Percentiles rank a stretch among this genome's conserved stretches.
phyloP scores from a whole-genome alignment of 2,113 vertebrate genomes.

The Psammodynastes pulverulentus region DNA sequence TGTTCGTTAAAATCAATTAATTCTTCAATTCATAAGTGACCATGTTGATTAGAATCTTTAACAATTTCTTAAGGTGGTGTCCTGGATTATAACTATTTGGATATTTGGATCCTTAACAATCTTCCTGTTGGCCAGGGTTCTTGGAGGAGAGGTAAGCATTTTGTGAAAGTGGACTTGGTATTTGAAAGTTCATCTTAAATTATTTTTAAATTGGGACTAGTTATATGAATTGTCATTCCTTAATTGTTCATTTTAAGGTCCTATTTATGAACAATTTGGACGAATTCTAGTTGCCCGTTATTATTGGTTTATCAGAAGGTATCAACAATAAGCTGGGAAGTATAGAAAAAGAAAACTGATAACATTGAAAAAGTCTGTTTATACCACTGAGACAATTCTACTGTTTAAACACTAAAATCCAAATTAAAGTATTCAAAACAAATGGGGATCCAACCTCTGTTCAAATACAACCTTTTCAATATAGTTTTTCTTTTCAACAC shows the following conservation, averaged over 20 bases:
- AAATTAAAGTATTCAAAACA: neutral
- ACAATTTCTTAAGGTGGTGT: slow-evolving; percentile 83
- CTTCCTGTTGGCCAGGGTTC: slow-evolving; percentile 94
- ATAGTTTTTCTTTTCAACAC: neutral
- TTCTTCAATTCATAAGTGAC: neutral
- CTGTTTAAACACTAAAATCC: neutral
- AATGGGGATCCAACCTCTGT: neutral
- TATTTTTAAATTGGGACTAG: neutral
- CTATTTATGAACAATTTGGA: neutral
- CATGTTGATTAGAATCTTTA: neutral
- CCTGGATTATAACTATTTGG: slow-evolving; percentile 99
- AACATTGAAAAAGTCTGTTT: neutral
- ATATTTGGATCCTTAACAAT: slow-evolving; percentile 97
- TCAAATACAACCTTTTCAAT: neutral
- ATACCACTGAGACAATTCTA: neutral
- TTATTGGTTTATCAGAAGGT: neutral
- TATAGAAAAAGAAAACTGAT: neutral
- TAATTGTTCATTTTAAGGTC: neutral
- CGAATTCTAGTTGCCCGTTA: neutral
- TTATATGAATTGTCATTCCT: neutral
- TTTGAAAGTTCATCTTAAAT: neutral
- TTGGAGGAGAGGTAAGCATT: slow-evolving; percentile 92
- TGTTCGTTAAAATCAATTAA: neutral
- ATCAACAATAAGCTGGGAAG: neutral
- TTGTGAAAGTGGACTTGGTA: neutral